Evolutionary conservation across 2,888 invertebrate species (phyloP), one percentile per base, ranked within the genome.

Genomic region (Melanophora roralis): DNA sequence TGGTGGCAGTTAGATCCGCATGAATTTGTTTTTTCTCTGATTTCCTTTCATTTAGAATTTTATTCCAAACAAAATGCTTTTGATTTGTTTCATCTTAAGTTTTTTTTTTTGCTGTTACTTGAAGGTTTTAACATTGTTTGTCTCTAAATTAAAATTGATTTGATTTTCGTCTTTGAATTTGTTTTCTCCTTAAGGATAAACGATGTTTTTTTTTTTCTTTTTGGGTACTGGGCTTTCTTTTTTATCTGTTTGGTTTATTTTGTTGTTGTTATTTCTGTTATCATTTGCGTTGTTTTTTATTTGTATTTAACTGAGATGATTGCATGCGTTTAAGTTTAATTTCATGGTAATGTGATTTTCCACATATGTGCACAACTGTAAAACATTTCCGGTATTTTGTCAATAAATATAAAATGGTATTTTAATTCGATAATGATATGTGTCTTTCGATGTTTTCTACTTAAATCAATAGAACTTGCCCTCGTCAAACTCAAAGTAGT

Each of bases 141-240:
- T 80, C 78, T 80, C 82, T 76, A 82, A 83, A 83, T 83, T 83
- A 82, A 82, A 82, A 83, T 83, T 83, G 81, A 83, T 83, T 83
- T 81, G 83, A 83, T 83, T 83, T 77, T 78, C 69, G 67, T 77
- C 78, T 38, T 47, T 45, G n/a, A n/a, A n/a, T 27, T 27, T 27
- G 4, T 27, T 27, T 47, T 51, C 55, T 12, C 36, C 55, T 64
- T 8, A 49, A 53, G 27, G 36, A 14, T 57, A 14, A 49, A 27
- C 3, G 27, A n/a, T n/a, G n/a, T n/a, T 47, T 47, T 40, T 49
- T 57, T 51, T 43, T 19, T 43, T 49, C 45, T 40, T 19, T 68
- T 60, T 14, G 19, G 47, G 16, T 36, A 23, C 51, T 55, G 45
- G 7, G 51, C 47, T 53, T 65, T 36, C 60, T 40, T 19, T 51